phyloP scores from a whole-genome alignment of 2,888 invertebrate genomes.

The Agrilus biguttatus region DNA sequence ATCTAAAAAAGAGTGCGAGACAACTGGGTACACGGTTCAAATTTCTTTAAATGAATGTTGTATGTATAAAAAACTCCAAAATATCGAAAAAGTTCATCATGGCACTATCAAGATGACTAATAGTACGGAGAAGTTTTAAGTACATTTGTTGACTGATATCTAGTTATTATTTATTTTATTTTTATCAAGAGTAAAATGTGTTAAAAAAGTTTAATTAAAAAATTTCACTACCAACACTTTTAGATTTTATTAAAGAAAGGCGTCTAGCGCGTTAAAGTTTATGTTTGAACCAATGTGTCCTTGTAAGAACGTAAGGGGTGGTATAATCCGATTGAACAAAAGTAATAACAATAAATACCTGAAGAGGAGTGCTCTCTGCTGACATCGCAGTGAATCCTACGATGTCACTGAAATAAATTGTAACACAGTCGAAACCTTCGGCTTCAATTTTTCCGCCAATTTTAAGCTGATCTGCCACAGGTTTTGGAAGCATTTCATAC shows the following conservation, averaged over 20 bases:
- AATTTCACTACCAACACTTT: neutral
- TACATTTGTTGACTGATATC: too few species aligned
- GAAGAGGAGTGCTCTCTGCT: conserved; percentile 77
- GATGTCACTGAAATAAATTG: conserved; percentile 91
- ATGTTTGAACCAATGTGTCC: too few species aligned
- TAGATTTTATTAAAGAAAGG: neutral
- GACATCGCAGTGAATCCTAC: conserved; percentile 89
- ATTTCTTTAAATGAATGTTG: too few species aligned
- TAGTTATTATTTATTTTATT: neutral
- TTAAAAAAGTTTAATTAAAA: neutral
- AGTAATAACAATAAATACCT: conserved; percentile 34
- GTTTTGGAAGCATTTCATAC: conserved; percentile 77
- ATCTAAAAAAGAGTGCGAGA: too few species aligned
- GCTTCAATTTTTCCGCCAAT: conserved; percentile 79
- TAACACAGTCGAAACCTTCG: conserved; percentile 81
- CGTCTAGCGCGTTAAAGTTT: too few species aligned
- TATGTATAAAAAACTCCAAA: too few species aligned
- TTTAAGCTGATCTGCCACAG: conserved; percentile 87
- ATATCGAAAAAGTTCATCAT: too few species aligned
- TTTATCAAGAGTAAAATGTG: neutral
- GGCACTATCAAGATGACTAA: too few species aligned
- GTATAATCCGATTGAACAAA: neutral
- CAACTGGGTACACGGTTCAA: too few species aligned
- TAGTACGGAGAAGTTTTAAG: too few species aligned
- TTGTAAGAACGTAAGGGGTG: neutral